Conservation (phyloP, 2,888 invertebrate species). For the Germaria angustata region DNA sequence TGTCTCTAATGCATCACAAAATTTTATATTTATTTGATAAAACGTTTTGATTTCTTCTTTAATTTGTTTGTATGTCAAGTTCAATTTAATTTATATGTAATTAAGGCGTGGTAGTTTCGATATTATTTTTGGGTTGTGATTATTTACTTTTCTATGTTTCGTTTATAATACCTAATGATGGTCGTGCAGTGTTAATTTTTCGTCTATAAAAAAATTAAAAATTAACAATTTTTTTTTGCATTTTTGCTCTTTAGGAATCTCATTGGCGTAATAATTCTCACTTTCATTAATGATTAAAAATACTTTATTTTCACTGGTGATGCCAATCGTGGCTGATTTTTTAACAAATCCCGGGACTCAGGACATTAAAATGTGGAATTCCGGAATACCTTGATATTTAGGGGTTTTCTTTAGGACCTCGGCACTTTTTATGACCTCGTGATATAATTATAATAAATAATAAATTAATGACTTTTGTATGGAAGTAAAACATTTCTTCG, state of each 20-base stretch:
- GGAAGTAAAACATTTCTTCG: no score
- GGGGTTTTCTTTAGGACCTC: no score
- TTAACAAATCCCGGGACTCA: no score
- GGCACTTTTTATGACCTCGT: no score
- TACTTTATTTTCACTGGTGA: background rate
- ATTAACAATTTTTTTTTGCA: background rate
- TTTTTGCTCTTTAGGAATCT: conserved; percentile 1
- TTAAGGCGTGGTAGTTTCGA: conserved; percentile 51
- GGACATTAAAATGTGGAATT: no score
- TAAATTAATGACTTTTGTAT: no score
- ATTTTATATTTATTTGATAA: background rate
- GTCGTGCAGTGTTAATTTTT: conserved; percentile 1
- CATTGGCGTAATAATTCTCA: conserved; percentile 37
- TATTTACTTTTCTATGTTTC: background rate
- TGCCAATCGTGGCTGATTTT: no score
- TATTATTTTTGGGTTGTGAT: background rate
- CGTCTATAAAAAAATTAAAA: background rate
- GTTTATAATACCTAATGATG: background rate
- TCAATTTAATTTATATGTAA: conserved; percentile 63
- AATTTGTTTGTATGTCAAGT: conserved; percentile 62
- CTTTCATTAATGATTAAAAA: background rate
- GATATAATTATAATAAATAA: no score
- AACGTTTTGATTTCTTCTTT: conserved; percentile 28
- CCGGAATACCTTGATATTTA: no score
- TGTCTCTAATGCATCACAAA: background rate